phyloP scores from a whole-genome alignment of 2,888 invertebrate species.

The Nebria salina region DNA sequence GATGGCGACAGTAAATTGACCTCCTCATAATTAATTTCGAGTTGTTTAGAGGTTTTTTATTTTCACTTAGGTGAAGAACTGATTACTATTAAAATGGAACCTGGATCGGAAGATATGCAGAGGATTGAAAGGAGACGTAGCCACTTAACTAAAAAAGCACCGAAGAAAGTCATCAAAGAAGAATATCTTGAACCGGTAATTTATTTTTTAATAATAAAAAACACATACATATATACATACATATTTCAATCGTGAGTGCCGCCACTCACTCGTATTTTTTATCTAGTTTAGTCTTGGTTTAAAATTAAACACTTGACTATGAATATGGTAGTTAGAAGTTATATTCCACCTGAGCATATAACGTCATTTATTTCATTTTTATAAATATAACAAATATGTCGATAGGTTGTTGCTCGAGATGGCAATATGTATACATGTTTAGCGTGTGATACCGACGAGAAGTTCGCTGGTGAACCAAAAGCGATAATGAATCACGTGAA shows the following conservation, averaged over 20 bases:
- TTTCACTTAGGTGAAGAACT: slow-evolving; percentile 35
- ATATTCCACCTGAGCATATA: background rate
- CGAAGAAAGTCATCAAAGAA: slow-evolving; percentile 53
- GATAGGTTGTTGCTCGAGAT: slow-evolving; percentile 55
- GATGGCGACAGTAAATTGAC: slow-evolving; percentile 42
- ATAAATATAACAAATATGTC: background rate
- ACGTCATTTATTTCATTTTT: background rate
- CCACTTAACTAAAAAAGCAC: slow-evolving; percentile 22
- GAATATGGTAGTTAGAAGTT: no score
- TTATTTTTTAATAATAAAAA: background rate
- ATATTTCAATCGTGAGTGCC: no score
- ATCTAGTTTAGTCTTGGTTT: no score
- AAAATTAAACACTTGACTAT: no score
- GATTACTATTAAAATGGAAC: slow-evolving; percentile 50
- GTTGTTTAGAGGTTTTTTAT: background rate
- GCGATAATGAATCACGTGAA: slow-evolving; percentile 72
- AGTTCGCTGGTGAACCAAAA: slow-evolving; percentile 66
- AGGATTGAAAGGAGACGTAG: slow-evolving; percentile 50
- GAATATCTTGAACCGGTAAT: slow-evolving; percentile 53
- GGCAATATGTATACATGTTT: slow-evolving; percentile 67
- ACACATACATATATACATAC: no score
- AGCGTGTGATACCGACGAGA: slow-evolving; percentile 63
- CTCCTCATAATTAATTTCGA: background rate
- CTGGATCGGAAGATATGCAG: slow-evolving; percentile 46
- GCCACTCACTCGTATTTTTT: no score